Percentiles rank a stretch among this genome's conserved stretches.
Conservation (phyloP, 2,113 vertebrate genomes). For the Panurus biarmicus region DNA sequence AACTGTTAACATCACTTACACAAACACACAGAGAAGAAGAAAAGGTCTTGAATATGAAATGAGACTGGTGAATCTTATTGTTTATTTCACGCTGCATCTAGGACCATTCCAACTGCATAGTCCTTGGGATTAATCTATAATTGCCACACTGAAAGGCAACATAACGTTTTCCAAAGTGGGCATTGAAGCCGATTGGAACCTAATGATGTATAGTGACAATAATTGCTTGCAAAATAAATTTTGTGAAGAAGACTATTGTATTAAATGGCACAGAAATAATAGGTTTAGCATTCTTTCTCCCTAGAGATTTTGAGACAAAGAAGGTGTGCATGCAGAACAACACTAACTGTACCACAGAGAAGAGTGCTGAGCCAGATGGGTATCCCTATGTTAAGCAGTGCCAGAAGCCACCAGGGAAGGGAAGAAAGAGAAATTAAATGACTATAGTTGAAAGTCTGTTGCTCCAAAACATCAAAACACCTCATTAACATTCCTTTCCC, state of each 20-base stretch:
- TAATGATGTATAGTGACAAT: slow-evolving; percentile 3
- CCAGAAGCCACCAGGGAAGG: neutral
- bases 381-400: neutral
- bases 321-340: neutral
- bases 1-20: neutral
- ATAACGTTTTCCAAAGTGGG: neutral
- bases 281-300: neutral
- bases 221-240: neutral
- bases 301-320: slow-evolving; percentile 3
- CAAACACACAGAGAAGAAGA: neutral
- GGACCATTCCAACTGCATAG: neutral
- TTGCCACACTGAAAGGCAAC: neutral
- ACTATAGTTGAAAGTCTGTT: neutral
- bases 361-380: neutral
- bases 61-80: neutral
- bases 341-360: neutral
- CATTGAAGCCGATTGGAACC: neutral
- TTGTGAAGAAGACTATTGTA: neutral
- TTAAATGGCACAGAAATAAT: neutral
- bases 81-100: neutral
- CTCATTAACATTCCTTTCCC: slow-evolving; percentile 21
- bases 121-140: neutral
- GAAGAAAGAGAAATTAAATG: neutral
- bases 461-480: neutral
- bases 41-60: neutral